Percentiles rank a stretch among this genome's conserved stretches.
Evolutionary conservation across 1,140 invertebrate species (phyloP).

Genomic region (Luehdorfia chinensis): DNA sequence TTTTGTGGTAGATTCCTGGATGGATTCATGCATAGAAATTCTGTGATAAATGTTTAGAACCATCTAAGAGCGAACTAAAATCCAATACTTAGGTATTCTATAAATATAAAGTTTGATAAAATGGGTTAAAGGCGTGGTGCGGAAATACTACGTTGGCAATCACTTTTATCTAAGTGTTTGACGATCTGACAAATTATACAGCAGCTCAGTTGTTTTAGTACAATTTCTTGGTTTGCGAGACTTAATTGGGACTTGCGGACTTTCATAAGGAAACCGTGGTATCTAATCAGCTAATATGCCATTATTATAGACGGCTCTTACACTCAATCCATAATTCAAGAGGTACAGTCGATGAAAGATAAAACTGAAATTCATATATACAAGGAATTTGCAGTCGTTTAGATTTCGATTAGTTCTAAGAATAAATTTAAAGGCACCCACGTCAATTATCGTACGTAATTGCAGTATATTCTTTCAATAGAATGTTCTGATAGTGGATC

Average conservation of each 20-base stretch:
- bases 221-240: slow-evolving; percentile 27
- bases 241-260: slow-evolving; percentile 24
- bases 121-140: neutral
- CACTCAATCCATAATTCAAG: slow-evolving; percentile 13
- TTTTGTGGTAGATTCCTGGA: no score
- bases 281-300: slow-evolving; percentile 18
- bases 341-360: slow-evolving; percentile 10
- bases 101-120: neutral
- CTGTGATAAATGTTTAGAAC: no score
- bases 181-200: slow-evolving; percentile 44
- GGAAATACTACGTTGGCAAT: slow-evolving; percentile 2
- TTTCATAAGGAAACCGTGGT: slow-evolving; percentile 24
- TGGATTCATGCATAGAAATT: no score
- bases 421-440: neutral
- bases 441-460: slow-evolving; percentile 5
- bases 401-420: neutral
- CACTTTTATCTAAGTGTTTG: slow-evolving; percentile 33
- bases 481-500: no score
- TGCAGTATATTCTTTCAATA: slow-evolving; percentile 1
- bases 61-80: no score
- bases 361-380: slow-evolving; percentile 8
- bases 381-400: neutral
- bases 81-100: no score
- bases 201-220: slow-evolving; percentile 25
- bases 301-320: slow-evolving; percentile 13